Evolutionary conservation across 2,113 vertebrate genomes (phyloP), one percentile per base, ranked within the genome.

Genomic region (Amblyornis subalaris): DNA sequence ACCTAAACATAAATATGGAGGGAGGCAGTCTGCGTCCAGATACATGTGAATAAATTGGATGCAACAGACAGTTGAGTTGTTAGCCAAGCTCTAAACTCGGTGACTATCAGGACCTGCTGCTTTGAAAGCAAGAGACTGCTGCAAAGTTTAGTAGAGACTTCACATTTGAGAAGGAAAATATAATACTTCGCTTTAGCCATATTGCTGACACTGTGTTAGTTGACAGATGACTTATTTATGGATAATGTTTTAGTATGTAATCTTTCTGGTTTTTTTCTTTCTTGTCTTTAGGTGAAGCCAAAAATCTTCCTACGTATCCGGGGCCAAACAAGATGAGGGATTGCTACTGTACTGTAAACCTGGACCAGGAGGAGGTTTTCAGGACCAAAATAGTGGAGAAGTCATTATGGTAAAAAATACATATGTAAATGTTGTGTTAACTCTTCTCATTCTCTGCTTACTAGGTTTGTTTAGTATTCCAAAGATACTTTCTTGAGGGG

Each of bases 301-400:
- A 99, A 97, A 99, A 99, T 94, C 99, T 99, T 94, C 99, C 99
- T 96, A 99, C 98, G 0, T 99, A 99, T 96, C 99, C 99, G 1
- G 99, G 99, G 91, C 99, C 99, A 65, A 99, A 99, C 98, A 99
- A 98, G 97, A 99, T 99, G 99, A 98, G 99, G 64, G 99, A 99
- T 92, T 99, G 99, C 95, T 99, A 99, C 97, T 99, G 99, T 97
- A 99, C 99, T 6, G 99, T 99, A 91, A 99, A 99, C 98, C 98
- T 99, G 97, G 99, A 99, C 98, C 99, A 99, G 97, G 99, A 99
- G 89, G 99, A 99, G 94, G 99, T 99, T 89, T 99, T 99, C 98
- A 98, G 99, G 97, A 99, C 99, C 98, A 99, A 99, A 98, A 99
- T 99, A 40, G 98, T 99, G 40, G 99, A 99, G 97, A 99, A 99